Evolutionary conservation across 2,888 invertebrate genomes (phyloP), one percentile per base, ranked within the genome.

Genomic region (Drosophila ezoana): DNA sequence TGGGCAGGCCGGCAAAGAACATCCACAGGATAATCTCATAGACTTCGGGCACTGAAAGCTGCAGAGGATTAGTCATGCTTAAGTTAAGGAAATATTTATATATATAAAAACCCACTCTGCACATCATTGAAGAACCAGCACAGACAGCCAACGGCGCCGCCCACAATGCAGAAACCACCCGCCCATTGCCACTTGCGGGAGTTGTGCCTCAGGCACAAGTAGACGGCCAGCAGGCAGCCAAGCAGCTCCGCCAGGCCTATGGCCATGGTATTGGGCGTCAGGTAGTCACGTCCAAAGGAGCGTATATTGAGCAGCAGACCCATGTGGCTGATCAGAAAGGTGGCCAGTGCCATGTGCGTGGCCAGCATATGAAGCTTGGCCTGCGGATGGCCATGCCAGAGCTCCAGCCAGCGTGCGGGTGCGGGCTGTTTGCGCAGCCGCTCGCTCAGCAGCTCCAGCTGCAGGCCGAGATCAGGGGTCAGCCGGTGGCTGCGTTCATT

Each of bases 281-380:
- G 79, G 78, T 91, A 90, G 43, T 91, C 90, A 35, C 92, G 76
- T 11, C 93, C 93, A 70, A 93, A 92, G 37, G 91, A 91, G 61
- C 93, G 90, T 33, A 92, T 90, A 76, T 93, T 93, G 47, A 93
- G 79, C 47, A 93, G 72, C 83, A 92, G 91, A 3, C 93, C 93
- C 74, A 92, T 92, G 71, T 92, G 93, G 49, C 90, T 90, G 14
- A 91, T 89, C 51, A 92, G 86, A 60, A 90, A 91, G 4, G 90
- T 80, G 9, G 92, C 91, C 81, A 92, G 84, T 0, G 92, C 91
- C 73, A 91, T 79, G 70, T 92, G 92, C 0, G 86, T 85, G 4
- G 90, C 90, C 10, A 92, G 20, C 79, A 91, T 87, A 43, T 90
- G 87, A 0, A 80, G 48, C 41, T 78, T 90, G 35, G 89, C 88